These are phyloP conservation scores for Beris chalybata DNA, from an alignment of 2,888 invertebrate species.

Conservation along the genomic window DNA sequence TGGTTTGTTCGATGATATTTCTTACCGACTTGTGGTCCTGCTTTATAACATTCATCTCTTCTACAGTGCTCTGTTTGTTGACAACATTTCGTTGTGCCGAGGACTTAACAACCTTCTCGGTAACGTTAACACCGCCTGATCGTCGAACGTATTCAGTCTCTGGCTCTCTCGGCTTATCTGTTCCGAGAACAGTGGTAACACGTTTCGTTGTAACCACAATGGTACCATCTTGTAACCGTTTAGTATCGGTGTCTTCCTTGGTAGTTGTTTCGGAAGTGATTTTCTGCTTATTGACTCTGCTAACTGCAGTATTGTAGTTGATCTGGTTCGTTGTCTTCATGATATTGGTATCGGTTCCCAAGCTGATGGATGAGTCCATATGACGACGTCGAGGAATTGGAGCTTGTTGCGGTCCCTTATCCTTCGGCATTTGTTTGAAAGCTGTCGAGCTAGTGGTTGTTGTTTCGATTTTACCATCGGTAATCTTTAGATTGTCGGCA, in stretches of 20 bases:
- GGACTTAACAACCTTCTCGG: conserved; percentile 51
- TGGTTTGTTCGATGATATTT: conserved; percentile 33
- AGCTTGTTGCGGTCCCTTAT: conserved; percentile 46
- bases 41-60: conserved; percentile 40
- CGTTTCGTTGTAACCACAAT: conserved; percentile 59
- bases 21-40: conserved; percentile 33
- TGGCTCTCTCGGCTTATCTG: conserved; percentile 50
- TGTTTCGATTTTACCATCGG: conserved; percentile 59
- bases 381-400: conserved; percentile 61
- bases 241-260: conserved; percentile 51
- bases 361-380: conserved; percentile 67
- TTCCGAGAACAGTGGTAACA: conserved; percentile 55
- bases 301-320: conserved; percentile 61
- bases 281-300: conserved; percentile 51
- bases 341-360: conserved; percentile 61
- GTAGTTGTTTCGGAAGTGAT: conserved; percentile 48
- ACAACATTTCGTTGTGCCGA: conserved; percentile 50
- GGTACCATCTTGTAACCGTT: conserved; percentile 59
- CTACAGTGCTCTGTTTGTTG: conserved; percentile 41
- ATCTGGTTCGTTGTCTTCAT: conserved; percentile 64
- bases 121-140: conserved; percentile 50
- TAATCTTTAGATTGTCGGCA: conserved; percentile 56
- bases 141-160: conserved; percentile 52
- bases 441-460: conserved; percentile 61
- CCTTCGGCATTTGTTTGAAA: conserved; percentile 57